phyloP scores from a whole-genome alignment of 2,797 vertebrate species.

The Botia kubotai region DNA sequence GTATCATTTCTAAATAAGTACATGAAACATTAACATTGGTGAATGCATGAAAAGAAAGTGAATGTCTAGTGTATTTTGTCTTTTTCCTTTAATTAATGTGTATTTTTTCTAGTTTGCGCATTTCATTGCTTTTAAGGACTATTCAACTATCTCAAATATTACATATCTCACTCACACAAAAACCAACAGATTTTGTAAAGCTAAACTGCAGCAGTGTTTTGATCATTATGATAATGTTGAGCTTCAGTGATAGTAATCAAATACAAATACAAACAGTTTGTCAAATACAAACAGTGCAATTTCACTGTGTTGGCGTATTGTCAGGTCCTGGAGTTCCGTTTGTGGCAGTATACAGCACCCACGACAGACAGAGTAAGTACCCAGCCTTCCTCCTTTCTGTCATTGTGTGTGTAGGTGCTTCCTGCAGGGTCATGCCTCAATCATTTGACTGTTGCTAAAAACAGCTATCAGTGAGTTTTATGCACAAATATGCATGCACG shows the following conservation, averaged over 20 bases:
- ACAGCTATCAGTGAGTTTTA: not conserved
- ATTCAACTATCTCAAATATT: too few species aligned
- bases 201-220: not conserved
- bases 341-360: constrained; percentile 74
- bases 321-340: constrained; percentile 77
- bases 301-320: constrained; percentile 21
- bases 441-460: not conserved
- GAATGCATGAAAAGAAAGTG: too few species aligned
- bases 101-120: too few species aligned
- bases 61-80: too few species aligned
- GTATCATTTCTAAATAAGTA: too few species aligned
- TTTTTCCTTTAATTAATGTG: too few species aligned
- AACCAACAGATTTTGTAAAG: too few species aligned
- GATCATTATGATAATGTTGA: not conserved
- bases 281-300: not conserved
- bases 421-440: not conserved
- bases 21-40: too few species aligned
- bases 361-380: constrained; percentile 78
- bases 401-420: not conserved
- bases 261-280: not conserved
- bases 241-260: not conserved
- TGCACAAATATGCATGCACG: not conserved
- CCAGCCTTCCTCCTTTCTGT: not conserved
- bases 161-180: too few species aligned
- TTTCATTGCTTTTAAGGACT: too few species aligned